phyloP scores from a whole-genome alignment of 1,140 invertebrate genomes.

The Pogonomyrmex californicus region DNA sequence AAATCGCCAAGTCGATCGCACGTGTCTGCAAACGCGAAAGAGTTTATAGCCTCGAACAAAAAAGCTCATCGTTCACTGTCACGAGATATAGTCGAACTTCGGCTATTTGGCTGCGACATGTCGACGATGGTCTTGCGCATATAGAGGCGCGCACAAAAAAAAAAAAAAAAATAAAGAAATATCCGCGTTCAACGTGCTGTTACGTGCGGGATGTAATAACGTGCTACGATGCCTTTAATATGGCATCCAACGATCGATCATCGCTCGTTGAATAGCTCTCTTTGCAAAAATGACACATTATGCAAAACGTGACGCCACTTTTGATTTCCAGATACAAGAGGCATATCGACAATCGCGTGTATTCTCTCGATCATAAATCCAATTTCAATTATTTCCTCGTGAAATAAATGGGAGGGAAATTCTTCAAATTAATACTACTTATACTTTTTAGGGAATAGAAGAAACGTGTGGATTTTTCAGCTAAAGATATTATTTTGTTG shows the following conservation, averaged over 20 bases:
- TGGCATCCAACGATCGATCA: conserved; percentile 30
- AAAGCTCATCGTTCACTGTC: conserved; percentile 71
- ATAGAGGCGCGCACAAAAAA: neutral
- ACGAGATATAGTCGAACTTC: conserved; percentile 45
- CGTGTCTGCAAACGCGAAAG: conserved; percentile 46
- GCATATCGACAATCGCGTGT: neutral
- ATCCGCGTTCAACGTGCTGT: neutral
- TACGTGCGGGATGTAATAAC: conserved; percentile 50
- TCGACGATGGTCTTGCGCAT: neutral
- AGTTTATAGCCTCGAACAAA: conserved; percentile 53
- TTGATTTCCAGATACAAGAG: neutral
- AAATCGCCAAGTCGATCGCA: conserved; percentile 71
- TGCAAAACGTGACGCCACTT: conserved; percentile 13
- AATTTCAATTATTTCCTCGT: neutral
- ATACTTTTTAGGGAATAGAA: neutral
- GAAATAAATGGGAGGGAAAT: neutral
- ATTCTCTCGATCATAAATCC: neutral
- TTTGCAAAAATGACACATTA: conserved; percentile 29
- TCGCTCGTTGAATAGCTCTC: neutral
- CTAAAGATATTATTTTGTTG: neutral
- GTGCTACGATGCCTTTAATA: conserved; percentile 29
- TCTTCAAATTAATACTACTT: neutral
- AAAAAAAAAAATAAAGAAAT: conserved; percentile 25
- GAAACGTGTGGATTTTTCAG: neutral
- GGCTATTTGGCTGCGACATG: conserved; percentile 44